Evolutionary conservation across 2,113 vertebrate species (phyloP), one percentile per base, ranked within the genome.

Genomic region (Noturus placidus): DNA sequence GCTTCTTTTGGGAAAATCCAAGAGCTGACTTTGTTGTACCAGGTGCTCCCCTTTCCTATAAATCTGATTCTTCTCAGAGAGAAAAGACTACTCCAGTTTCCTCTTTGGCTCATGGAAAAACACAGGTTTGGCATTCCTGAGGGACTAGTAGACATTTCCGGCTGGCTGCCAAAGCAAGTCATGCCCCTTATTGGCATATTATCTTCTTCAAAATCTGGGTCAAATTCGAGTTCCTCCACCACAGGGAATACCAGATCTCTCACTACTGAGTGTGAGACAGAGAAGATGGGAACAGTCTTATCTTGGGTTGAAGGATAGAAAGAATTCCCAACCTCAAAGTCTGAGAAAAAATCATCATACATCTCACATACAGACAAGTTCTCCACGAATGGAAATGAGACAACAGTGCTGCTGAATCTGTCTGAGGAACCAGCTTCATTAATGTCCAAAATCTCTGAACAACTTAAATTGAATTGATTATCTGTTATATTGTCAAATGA

Each of bases 321-420:
- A 61, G 89, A 80, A 13, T 86, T 87, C 19, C 91, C 90, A 65
- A 88, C 83, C 86, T 78, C 86, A 77, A 86, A 91, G 8, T 95
- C 92, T 2, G 94, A 95, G 79, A 96, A 95, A 52, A 96, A 92
- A 86, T 94, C 94, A 25, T 97, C 96, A 0, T 95, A 97, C 84
- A 93, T 92, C 87, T 97, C 95, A 0, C 95, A 92, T 84, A 95
- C 91, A 0, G 96, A 96, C 82, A 95, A 89, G 0, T 92, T 89
- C 19, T 88, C 82, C 4, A 27, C 89, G 50, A 91, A 79, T 61
- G 15, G 89, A 74, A 86, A 56, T 0, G 61, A 88, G 52, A 90
- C 27, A 52, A 63, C 74, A 15, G 85, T 79, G n/a, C 19, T 38
- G 50, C 56, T 59, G 22, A n/a, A 30, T 80, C 61, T 74, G 52